These are phyloP conservation scores for Pseudopleuronectes americanus DNA, from an alignment of 2,797 vertebrate genomes.

Conservation along the genomic window DNA sequence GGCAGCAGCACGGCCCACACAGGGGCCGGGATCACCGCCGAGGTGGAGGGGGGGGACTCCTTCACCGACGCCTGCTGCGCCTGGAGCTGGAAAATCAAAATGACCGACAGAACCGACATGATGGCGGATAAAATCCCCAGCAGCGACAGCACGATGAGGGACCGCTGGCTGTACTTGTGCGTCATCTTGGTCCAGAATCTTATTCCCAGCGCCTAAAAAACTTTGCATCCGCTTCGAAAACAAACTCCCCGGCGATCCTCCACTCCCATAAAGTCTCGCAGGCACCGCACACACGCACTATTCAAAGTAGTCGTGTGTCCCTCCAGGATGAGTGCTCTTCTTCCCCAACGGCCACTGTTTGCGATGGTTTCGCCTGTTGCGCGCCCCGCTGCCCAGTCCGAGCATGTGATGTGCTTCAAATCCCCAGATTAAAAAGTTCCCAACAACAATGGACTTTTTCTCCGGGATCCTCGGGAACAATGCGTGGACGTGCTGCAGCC, in stretches of 20 bases:
- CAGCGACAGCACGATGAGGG: conserved; percentile 82
- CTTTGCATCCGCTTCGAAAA: not conserved
- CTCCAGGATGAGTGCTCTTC: conserved; percentile 21
- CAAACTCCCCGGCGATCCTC: not conserved
- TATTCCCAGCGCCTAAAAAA: not conserved
- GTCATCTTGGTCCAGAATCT: conserved; percentile 71
- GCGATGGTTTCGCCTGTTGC: conserved; percentile 36
- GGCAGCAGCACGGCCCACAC: conserved; percentile 83
- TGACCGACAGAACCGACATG: conserved; percentile 88
- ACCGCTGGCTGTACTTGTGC: conserved; percentile 83
- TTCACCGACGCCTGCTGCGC: conserved; percentile 75
- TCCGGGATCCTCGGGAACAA: conserved; percentile 69
- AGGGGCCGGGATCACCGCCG: conserved; percentile 68
- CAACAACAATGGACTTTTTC: conserved; percentile 76
- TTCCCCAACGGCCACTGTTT: conserved; percentile 34
- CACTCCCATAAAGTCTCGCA: conserved; percentile 16
- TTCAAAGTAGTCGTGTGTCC: not conserved
- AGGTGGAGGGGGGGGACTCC: conserved; percentile 48
- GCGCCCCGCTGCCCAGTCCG: conserved; percentile 50
- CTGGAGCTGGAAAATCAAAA: conserved; percentile 90
- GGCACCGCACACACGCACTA: conserved; percentile 14
- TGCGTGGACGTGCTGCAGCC: conserved; percentile 42
- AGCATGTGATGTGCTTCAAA: conserved; percentile 84
- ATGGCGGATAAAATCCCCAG: conserved; percentile 87
- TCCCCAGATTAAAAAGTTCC: conserved; percentile 81